Base-by-base conservation (phyloP, 2,888 invertebrate species). In the Gymnoscelis rufifasciata region DNA sequence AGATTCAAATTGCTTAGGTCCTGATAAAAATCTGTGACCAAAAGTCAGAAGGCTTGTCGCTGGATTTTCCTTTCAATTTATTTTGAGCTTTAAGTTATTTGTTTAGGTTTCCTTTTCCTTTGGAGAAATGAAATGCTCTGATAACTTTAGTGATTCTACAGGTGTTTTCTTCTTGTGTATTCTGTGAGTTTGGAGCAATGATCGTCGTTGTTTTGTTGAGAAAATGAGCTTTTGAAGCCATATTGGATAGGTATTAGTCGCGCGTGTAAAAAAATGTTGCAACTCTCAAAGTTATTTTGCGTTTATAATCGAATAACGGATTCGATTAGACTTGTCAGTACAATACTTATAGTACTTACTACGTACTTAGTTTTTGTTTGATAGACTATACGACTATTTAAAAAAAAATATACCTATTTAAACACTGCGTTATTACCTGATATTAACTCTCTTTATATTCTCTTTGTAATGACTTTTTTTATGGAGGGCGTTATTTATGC, bases 151-250 rank as follows among this genome's bases (percentile, higher is more conserved):
- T 15, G 35, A 10, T 11, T 15, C 19, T 35, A 6, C 19, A 7
- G 35, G 19, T 14, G 10, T 19, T n/a, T 35, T 35, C 15, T 19
- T 19, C 3, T 11, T 8, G 7, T 33, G 12, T 38, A 23, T 38
- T 23, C 41, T 47, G 38, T 47, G 29, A 6, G n/a, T 27, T 38
- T 61, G 66, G 69, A 55, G 30, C 87, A 88, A 88, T 88, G 88
- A 88, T 88, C 86, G 86, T 80, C 64, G 73, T 77, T 74, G 78
- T 82, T 81, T 80, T 83, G 84, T 74, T 72, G 83, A 23, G 80
- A 61, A 84, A 86, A 82, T 86, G 74, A 80, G 79, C 75, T 83
- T 78, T 76, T 73, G 67, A 59, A 56, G 65, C 61, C 60, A 81
- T 76, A 82, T 73, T 68, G 78, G 57, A 57, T 49, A 47, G 26